Conservation (phyloP, 2,888 invertebrate genomes). For the Marronus borbonicus region DNA sequence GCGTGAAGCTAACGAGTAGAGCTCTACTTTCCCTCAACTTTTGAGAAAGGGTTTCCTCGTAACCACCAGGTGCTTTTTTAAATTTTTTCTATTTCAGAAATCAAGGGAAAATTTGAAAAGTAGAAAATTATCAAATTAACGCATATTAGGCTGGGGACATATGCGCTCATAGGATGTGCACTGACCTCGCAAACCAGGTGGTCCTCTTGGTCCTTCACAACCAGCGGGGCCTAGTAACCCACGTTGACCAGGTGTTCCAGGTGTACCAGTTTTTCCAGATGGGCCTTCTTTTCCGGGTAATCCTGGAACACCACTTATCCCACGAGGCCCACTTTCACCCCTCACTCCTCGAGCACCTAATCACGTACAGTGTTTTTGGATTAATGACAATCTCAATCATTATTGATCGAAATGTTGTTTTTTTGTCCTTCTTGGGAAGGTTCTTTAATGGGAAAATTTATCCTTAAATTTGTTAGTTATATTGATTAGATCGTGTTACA, state of each 20-base stretch:
- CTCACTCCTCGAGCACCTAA: not conserved
- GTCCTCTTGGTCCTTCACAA: conserved; percentile 6
- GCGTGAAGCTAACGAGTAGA: too few relatives aligned
- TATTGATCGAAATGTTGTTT: not conserved
- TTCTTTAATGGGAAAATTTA: not conserved
- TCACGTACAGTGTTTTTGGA: not conserved
- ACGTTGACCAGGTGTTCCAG: conserved; percentile 2
- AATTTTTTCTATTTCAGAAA: too few relatives aligned
- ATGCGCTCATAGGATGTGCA: not conserved
- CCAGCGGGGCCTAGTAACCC: not conserved
- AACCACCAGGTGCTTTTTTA: too few relatives aligned
- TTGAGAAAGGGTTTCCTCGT: too few relatives aligned
- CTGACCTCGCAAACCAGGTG: conserved; percentile 1
- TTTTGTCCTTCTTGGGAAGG: not conserved
- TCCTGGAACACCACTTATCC: not conserved
- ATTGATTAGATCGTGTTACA: not conserved
- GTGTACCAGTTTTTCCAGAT: not conserved
- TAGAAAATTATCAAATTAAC: not conserved
- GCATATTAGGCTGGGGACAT: not conserved
- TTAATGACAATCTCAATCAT: not conserved
- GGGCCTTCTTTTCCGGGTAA: not conserved
- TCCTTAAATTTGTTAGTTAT: not conserved
- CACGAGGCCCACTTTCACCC: not conserved
- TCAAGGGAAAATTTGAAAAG: not conserved
- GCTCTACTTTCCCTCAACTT: too few relatives aligned